Evolutionary conservation across 2,113 vertebrate species (phyloP), one percentile per base, ranked within the genome.

Genomic region (Mobula hypostoma): DNA sequence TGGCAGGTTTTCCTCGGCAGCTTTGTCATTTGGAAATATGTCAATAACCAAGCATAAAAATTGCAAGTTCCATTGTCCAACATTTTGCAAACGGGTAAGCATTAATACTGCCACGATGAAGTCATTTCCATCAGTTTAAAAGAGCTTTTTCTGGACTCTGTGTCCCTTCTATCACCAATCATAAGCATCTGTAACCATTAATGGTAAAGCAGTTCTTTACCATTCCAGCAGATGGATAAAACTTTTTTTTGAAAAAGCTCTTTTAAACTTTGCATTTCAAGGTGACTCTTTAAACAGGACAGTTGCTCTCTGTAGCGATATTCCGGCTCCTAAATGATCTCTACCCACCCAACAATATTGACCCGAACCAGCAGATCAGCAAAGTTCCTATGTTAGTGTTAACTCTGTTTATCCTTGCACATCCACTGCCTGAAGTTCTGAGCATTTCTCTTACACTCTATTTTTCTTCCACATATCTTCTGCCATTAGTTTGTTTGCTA

Each of bases 41-140:
- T 74, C 70, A 72, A 72, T 27, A 48, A 36, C 24, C 24, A 93
- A 76, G 9, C 24, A 74, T 14, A 72, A 29, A 5, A 74, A 56
- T 36, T 56, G 72, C 68, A 93, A 12, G 40, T 74, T 93, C 91
- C 70, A 74, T 93, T 74, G 56, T 93, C 36, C 74, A 36, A 74
- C 7, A 70, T 93, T 76, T 24, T 92, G 32, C 63, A 93, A 93
- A 76, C 24, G 0, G 21, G 12, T 36, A 70, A 29, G 17, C n/a
- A 76, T 93, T 74, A 9, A 24, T 74, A 72, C 56, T 56, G 21
- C 91, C 70, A 29, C 27, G 1, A 93, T 48, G 90, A 40, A 74
- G 40, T 93, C 21, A 93, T 93, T 74, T 74, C 9, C 63, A 56
- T 93, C 91, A 93, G 48, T 76, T 93, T 93, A 32, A 91, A 74